Conservation (phyloP, 2,113 vertebrate genomes). For the Cardinalis cardinalis region DNA sequence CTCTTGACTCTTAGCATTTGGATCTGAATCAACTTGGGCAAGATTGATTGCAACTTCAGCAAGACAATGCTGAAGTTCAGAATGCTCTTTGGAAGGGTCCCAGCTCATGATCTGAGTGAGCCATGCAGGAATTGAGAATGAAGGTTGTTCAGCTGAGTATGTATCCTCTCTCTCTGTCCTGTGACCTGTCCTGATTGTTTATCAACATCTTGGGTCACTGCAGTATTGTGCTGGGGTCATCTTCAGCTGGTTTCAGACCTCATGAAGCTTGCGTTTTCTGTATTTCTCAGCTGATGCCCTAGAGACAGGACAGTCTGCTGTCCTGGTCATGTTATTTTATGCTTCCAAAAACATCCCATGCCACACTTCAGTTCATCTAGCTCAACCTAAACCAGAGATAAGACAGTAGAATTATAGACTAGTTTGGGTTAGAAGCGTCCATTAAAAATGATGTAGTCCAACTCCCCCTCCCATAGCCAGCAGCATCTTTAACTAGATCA, state of each 20-base stretch:
- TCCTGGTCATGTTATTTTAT: not conserved
- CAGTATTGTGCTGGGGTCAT: not conserved
- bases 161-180: not conserved
- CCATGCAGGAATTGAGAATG: not conserved
- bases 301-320: not conserved
- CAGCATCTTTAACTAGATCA: not conserved
- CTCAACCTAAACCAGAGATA: not conserved
- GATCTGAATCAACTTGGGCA: not conserved
- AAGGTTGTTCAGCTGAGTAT: not conserved
- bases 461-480: fast-evolving
- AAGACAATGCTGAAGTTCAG: not conserved
- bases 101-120: not conserved
- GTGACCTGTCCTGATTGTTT: not conserved
- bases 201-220: not conserved
- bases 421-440: not conserved
- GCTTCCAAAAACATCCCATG: not conserved
- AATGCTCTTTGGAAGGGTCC: not conserved
- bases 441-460: not conserved
- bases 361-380: not conserved
- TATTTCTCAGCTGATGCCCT: not conserved
- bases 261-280: not conserved
- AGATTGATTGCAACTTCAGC: not conserved
- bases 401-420: not conserved
- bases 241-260: not conserved
- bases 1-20: not conserved